Evolutionary conservation across 2,797 vertebrate species (phyloP), one percentile per base, ranked within the genome.

Genomic region (Xerus rutilus): DNA sequence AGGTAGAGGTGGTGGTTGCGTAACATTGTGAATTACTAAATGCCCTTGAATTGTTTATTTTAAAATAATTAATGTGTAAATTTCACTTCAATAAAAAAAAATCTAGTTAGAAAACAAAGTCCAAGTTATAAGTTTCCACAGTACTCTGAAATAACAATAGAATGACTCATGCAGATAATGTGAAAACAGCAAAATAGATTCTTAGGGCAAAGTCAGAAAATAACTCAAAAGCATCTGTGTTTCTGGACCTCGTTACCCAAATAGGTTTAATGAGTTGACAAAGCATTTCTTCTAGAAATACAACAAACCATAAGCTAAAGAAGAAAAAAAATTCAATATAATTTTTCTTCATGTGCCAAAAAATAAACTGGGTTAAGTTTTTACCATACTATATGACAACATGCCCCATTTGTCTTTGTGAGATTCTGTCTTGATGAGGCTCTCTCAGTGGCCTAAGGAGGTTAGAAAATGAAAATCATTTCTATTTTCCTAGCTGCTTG

Each of bases 291-390:
- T 87, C 14, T 57, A 84, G 47, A 95, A 94, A 65, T 82, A 23
- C 20, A 94, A 85, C 28, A 69, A 92, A 81, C 39, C 91, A 86
- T 25, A 95, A 94, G n/a, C 18, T 25, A 91, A 45, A 82, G 25
- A 76, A 93, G 47, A 74, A 92, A 92, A 92, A 92, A 83, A 43
- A 18, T 89, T 96, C 76, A 91, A 92, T 94, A 57, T 7, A 84
- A 81, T 20, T 95, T 17, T 47, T 94, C 64, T 92, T 73, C 35
- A 89, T 62, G 64, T 94, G 45, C 45, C 49, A 89, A 93, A 97
- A 94, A 89, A 18, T 52, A 81, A 74, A 73, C 2, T 45, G 45
- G 35, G 20, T 73, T 73, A 93, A 92, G 47, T 67, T 79, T 93
- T 89, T 85, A n/a, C 45, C 45, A 92, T 10, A 72, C 45, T 67